Evolutionary conservation across 2,888 invertebrate species (phyloP).

Genomic region (Deroplatys truncata): DNA sequence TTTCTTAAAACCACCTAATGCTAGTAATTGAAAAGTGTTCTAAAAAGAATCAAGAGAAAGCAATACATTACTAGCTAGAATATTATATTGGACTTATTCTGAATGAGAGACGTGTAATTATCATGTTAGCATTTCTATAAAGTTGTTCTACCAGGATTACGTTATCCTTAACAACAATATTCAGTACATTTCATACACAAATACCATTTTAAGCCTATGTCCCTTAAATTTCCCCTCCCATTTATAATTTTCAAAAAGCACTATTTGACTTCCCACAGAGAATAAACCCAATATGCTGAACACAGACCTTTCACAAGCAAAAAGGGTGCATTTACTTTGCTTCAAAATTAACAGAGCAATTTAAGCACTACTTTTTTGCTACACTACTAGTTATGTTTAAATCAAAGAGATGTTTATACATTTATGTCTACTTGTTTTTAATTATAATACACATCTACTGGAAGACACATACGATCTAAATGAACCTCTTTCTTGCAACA

Average conservation of each 20-base stretch:
- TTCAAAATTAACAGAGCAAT: not conserved
- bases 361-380: not conserved
- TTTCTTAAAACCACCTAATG: not conserved
- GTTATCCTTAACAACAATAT: not conserved
- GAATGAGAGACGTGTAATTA: not conserved
- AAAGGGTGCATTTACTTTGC: not conserved
- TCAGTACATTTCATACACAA: not conserved
- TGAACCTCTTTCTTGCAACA: not conserved
- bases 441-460: not conserved
- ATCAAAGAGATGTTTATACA: too few relatives aligned
- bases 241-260: not conserved
- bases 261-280: not conserved
- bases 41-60: not conserved
- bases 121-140: not conserved
- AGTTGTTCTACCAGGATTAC: not conserved
- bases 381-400: not conserved
- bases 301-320: not conserved
- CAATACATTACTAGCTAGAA: not conserved
- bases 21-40: not conserved
- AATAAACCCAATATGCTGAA: slow-evolving; percentile 4
- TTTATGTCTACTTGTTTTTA: too few relatives aligned
- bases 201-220: not conserved
- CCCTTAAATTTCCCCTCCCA: not conserved
- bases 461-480: not conserved
- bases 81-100: slow-evolving; percentile 13